Percentiles rank a stretch among this genome's conserved stretches.
phyloP scores from a whole-genome alignment of 2,113 vertebrate genomes.

The Poeciliopsis occidentalis region DNA sequence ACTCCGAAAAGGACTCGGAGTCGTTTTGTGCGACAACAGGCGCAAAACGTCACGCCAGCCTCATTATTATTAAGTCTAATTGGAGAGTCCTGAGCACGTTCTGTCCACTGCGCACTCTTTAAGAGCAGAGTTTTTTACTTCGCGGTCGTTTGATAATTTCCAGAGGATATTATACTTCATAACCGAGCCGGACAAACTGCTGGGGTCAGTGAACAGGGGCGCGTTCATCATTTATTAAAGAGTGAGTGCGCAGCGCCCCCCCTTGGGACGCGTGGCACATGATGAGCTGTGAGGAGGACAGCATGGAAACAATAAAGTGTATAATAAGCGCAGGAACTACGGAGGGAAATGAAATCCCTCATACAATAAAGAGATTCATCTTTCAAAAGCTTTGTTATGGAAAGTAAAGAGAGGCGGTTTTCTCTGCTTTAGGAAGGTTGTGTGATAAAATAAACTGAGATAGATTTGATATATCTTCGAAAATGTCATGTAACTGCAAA shows the following conservation, averaged over 20 bases:
- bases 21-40: background rate
- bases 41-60: background rate
- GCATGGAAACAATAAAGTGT: too few species aligned
- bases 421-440: background rate
- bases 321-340: background rate
- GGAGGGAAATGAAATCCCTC: constrained; percentile 11
- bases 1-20: too few species aligned
- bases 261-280: constrained; percentile 36
- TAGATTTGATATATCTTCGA: background rate
- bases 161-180: constrained; percentile 3
- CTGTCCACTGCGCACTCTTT: background rate
- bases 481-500: background rate
- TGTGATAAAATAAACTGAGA: too few species aligned
- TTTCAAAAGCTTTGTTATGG: constrained; percentile 4
- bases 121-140: background rate
- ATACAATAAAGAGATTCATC: constrained; percentile 16
- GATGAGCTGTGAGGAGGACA: background rate
- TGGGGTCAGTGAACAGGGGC: constrained; percentile 51
- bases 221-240: constrained; percentile 51
- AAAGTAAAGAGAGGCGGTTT: constrained; percentile 15
- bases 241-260: constrained; percentile 53
- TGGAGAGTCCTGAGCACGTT: background rate
- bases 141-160: background rate
- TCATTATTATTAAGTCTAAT: background rate
- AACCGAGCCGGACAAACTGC: constrained; percentile 2